Evolutionary conservation across 2,797 vertebrate species (phyloP), one percentile per base, ranked within the genome.

Genomic region (Danio tinwini): DNA sequence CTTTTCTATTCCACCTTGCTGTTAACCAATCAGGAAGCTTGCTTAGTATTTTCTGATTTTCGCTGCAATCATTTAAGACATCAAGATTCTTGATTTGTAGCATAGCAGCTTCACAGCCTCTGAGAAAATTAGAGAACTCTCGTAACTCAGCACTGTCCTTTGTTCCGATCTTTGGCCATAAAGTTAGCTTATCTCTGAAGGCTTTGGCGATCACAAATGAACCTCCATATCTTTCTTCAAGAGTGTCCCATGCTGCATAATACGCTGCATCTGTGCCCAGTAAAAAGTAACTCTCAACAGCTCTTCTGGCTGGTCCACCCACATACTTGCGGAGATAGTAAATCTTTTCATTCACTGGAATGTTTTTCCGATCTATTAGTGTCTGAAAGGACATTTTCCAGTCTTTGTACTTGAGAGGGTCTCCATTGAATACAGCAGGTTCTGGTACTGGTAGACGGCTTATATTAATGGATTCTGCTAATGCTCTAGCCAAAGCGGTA

Each of bases 11-110:
- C 85, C 78, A 89, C 5, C 82, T 79, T 2, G 80, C 50, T 10
- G n/a, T 72, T 12, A 87, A 7, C 84, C 81, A 86, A 1, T 86
- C 84, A 52, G 81, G 83, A 52, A 88, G 78, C 52, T 87, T 86
- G 5, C 7, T 19, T 1, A 87, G 76, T 0, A 86, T 76, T 39
- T 5, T 84, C 17, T 84, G 78, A 0, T 86, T 86, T 56, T 81
- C 78, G 5, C 21, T 3, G 1, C 84, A 84, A n/a, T 86, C 61
- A 6, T 87, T 86, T 2, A 86, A 29, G 4, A 85, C 17, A 68
- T 83, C 69, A 19, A 83, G 76, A 39, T 50, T 12, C 45, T 83
- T 82, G 19, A 79, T 74, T 39, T 84, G 65, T n/a, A 19, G 12
- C 67, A 76, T 74, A 3, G 83, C 84, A 11, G 77, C 73, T 75